phyloP scores from a whole-genome alignment of 2,888 invertebrate species.

The Erpobdella octoculata region DNA sequence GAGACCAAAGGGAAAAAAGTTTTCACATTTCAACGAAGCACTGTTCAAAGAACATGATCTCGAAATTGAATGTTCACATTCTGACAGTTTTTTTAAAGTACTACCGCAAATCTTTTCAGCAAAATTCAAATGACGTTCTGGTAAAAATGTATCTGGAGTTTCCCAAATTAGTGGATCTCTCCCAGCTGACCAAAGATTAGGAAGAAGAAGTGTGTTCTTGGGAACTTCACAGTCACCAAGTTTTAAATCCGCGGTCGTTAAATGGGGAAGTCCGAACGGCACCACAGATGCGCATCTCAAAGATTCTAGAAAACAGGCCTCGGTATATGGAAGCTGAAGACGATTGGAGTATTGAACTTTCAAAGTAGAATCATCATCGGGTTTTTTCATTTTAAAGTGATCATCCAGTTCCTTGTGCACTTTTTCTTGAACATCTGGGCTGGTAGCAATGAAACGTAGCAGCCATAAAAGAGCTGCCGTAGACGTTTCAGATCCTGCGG shows the following conservation, averaged over 20 bases:
- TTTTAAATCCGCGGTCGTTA: conserved; percentile 38
- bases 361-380: neutral
- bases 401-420: conserved; percentile 43
- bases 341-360: conserved; percentile 34
- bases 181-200: conserved; percentile 46
- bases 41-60: no score
- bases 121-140: conserved; percentile 7
- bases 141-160: conserved; percentile 41
- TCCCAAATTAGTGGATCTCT: conserved; percentile 38
- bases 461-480: conserved; percentile 45
- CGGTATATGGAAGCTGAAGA: conserved; percentile 43
- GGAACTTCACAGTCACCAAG: conserved; percentile 39
- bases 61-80: neutral
- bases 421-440: conserved; percentile 42
- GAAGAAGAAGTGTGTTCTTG: conserved; percentile 42
- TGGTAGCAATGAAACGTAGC: conserved; percentile 43
- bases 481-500: conserved; percentile 48
- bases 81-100: no score
- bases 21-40: conserved; percentile 34
- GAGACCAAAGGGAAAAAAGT: conserved; percentile 43
- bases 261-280: conserved; percentile 46
- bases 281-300: conserved; percentile 44
- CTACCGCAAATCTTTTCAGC: neutral
- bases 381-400: conserved; percentile 25
- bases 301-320: conserved; percentile 43